Percentiles rank a stretch among this genome's conserved stretches.
Evolutionary conservation across 1,140 invertebrate species (phyloP).

Genomic region (Drosophila jambulina): DNA sequence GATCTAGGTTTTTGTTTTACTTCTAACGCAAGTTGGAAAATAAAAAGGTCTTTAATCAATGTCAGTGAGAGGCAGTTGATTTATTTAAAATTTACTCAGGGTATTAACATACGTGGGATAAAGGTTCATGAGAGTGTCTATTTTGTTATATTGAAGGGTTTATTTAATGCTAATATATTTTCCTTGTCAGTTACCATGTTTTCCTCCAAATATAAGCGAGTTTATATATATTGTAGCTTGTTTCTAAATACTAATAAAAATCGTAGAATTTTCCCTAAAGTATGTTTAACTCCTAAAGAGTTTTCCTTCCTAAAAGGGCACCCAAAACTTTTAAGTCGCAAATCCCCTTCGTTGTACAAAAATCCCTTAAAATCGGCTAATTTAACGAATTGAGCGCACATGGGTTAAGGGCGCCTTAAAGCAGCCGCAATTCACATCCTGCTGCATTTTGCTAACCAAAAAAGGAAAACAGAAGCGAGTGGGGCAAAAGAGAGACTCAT

Average conservation of each 20-base stretch:
- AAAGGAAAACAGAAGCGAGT: background rate
- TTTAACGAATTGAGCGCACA: slow-evolving; percentile 32
- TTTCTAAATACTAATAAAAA: background rate
- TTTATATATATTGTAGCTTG: too few species aligned
- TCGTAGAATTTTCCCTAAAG: background rate
- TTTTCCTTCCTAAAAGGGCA: background rate
- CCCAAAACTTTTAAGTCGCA: slow-evolving; percentile 9
- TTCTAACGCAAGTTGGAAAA: background rate
- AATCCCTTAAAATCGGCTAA: slow-evolving; percentile 13
- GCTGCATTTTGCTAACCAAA: slow-evolving; percentile 30
- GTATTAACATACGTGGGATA: background rate
- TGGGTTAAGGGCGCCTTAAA: slow-evolving; percentile 58
- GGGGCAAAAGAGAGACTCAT: slow-evolving; percentile 43
- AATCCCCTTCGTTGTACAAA: slow-evolving; percentile 10
- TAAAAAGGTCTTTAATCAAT: slow-evolving; percentile 22
- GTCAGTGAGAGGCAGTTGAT: slow-evolving; percentile 2
- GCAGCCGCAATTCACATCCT: slow-evolving; percentile 31
- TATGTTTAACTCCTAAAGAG: background rate
- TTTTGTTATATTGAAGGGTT: background rate
- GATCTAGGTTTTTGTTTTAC: background rate
- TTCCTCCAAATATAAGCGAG: too few species aligned
- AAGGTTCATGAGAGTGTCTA: background rate
- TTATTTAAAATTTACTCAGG: slow-evolving; percentile 5
- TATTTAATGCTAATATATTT: background rate
- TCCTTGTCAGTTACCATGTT: too few species aligned